phyloP scores from a whole-genome alignment of 1,140 invertebrate species.

The Aphelenchoides fujianensis region DNA sequence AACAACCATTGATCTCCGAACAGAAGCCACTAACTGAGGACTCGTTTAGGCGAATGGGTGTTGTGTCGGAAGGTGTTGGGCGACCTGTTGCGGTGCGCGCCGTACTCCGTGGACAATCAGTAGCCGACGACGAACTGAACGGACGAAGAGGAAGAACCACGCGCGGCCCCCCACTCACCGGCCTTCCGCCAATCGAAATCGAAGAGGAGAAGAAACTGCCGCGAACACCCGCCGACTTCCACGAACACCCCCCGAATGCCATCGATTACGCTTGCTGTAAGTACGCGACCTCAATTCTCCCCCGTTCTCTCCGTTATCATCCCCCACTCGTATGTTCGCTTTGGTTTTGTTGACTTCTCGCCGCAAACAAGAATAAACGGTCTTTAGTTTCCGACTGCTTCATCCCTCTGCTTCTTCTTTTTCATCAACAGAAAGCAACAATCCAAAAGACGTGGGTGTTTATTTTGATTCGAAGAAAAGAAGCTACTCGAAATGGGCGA shows the following conservation, averaged over 20 bases:
- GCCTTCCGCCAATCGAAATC: too few species aligned
- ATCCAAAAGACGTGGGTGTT: too few species aligned
- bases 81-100: conserved; percentile 20
- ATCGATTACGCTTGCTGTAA: neutral
- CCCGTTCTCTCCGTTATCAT: too few species aligned
- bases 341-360: too few species aligned
- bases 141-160: neutral
- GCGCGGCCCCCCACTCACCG: neutral
- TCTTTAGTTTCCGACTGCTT: too few species aligned
- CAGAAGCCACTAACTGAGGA: neutral
- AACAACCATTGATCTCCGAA: too few species aligned
- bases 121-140: neutral
- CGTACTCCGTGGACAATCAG: conserved; percentile 12
- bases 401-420: too few species aligned
- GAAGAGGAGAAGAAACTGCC: neutral
- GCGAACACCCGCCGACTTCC: neutral
- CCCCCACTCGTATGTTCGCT: too few species aligned
- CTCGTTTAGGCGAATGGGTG: conserved; percentile 27
- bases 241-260: neutral
- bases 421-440: too few species aligned
- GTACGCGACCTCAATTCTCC: neutral
- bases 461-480: too few species aligned
- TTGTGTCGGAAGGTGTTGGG: conserved; percentile 20
- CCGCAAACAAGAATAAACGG: too few species aligned
- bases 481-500: too few species aligned